A percentile compares a stretch with the other conserved stretches of the same genome.
Conservation (phyloP, 2,113 vertebrate species). For the Xiphophorus hellerii region DNA sequence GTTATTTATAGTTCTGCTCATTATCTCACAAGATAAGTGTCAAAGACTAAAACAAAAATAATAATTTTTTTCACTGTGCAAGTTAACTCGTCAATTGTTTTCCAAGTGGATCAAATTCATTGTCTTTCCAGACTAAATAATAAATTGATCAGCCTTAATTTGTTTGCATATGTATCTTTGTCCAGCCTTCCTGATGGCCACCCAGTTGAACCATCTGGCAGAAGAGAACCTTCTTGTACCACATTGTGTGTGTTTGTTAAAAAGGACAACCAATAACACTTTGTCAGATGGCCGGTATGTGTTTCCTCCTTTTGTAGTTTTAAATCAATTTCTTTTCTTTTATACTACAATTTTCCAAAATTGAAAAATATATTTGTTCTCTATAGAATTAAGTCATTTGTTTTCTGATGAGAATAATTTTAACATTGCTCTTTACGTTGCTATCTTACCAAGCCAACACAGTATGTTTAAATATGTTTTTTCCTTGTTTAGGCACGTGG, state of each 20-base stretch:
- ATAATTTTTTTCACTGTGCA: neutral
- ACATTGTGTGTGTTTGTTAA: slow-evolving; percentile 85
- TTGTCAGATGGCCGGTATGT: slow-evolving; percentile 87
- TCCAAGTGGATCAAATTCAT: neutral
- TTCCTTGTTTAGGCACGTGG: slow-evolving; percentile 75
- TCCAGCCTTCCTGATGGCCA: slow-evolving; percentile 74
- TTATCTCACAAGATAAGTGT: neutral
- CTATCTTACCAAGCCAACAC: neutral
- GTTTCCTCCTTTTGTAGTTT: slow-evolving; percentile 2
- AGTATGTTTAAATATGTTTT: neutral
- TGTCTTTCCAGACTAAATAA: neutral
- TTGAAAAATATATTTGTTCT: neutral
- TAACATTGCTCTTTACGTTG: neutral
- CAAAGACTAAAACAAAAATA: neutral
- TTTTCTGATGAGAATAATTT: neutral
- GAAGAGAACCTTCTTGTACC: slow-evolving; percentile 77
- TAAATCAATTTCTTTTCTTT: neutral
- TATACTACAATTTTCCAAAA: neutral
- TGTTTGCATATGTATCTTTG: slow-evolving; percentile 2
- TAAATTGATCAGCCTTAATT: neutral
- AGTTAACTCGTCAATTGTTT: neutral
- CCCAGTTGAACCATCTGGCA: slow-evolving; percentile 84
- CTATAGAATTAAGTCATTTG: neutral
- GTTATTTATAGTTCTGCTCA: no score
- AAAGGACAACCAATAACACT: slow-evolving; percentile 80